phyloP scores from a whole-genome alignment of 2,888 invertebrate genomes.

The Dexiosoma caninum region DNA sequence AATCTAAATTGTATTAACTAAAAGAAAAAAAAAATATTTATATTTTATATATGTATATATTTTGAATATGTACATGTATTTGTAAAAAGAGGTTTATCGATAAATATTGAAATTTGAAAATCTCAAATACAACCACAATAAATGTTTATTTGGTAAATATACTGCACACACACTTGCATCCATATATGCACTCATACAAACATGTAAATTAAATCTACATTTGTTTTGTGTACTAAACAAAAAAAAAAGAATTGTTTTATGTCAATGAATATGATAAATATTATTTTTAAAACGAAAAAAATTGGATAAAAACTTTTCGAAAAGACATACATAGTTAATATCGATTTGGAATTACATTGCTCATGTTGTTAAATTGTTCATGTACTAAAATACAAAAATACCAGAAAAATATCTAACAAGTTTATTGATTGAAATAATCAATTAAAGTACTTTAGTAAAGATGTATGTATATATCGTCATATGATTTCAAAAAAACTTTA shows the following conservation, averaged over 20 bases:
- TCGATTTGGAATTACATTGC: not conserved
- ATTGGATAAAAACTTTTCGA: conserved; percentile 13
- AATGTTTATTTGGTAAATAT: conserved; percentile 35
- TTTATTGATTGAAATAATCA: not conserved
- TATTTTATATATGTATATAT: no score
- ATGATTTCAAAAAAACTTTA: no score
- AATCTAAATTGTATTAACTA: no score
- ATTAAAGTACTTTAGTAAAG: not conserved
- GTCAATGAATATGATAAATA: conserved; percentile 38
- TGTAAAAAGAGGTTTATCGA: conserved; percentile 7
- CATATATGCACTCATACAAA: not conserved
- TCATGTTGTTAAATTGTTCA: not conserved
- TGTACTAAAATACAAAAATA: not conserved
- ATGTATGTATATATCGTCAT: no score
- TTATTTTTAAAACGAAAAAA: conserved; percentile 7
- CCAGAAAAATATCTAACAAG: not conserved
- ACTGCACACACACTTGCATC: not conserved
- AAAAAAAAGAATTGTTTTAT: not conserved
- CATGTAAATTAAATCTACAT: not conserved
- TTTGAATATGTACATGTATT: no score
- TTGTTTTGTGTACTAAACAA: not conserved
- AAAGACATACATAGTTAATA: conserved; percentile 14
- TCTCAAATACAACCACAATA: conserved; percentile 31
- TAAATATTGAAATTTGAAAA: conserved; percentile 21
- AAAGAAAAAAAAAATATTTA: no score